Conservation (phyloP, 2,797 vertebrate species). For the Ctenopoma multispine region DNA sequence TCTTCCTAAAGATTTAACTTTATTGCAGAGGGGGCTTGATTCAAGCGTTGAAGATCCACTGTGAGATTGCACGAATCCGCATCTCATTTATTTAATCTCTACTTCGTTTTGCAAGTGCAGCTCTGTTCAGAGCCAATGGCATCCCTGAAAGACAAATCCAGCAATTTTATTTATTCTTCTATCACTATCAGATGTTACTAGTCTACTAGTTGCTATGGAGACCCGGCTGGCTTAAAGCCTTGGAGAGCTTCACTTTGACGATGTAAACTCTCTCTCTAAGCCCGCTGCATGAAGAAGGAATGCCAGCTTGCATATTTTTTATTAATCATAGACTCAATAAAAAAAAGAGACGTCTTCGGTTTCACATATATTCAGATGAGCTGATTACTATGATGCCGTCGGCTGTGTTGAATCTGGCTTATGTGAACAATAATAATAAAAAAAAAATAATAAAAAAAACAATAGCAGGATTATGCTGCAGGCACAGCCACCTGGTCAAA, state of each 20-base stretch:
- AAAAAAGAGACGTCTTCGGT: background rate
- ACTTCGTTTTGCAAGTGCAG: background rate
- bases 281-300: conserved; percentile 10
- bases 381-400: background rate
- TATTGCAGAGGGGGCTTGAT: background rate
- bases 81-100: conserved; percentile 17
- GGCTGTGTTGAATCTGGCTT: background rate
- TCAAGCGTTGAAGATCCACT: background rate
- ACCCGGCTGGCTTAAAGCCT: conserved; percentile 76
- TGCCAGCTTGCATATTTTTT: conserved; percentile 43
- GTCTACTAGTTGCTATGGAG: conserved; percentile 85
- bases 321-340: conserved; percentile 18
- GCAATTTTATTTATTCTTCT: conserved; percentile 55
- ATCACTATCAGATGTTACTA: conserved; percentile 64
- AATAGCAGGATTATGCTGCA: conserved; percentile 21
- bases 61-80: conserved; percentile 3
- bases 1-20: conserved; percentile 3
- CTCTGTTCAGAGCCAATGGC: conserved; percentile 29
- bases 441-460: conserved; percentile 6
- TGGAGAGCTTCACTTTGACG: conserved; percentile 68
- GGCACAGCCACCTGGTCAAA: conserved; percentile 44
- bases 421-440: background rate
- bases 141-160: conserved; percentile 46
- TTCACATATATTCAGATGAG: conserved; percentile 1
- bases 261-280: conserved; percentile 52